Percentiles rank a stretch among this genome's conserved stretches.
Conservation (phyloP, 1,140 invertebrate genomes). For the Phortica variegata region DNA sequence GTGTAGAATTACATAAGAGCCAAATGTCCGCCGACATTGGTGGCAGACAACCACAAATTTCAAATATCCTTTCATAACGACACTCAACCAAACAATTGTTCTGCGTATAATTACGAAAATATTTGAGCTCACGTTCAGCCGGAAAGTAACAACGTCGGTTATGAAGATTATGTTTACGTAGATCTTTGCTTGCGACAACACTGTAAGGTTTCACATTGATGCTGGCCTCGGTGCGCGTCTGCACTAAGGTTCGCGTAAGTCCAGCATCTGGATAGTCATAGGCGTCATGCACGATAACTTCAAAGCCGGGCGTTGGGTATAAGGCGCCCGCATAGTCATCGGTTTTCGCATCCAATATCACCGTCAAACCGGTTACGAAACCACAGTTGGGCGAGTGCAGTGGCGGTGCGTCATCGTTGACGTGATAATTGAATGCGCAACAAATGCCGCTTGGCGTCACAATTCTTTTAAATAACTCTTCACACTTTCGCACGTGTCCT, state of each 20-base stretch:
- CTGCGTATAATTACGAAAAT: slow-evolving; percentile 61
- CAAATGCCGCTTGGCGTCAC: background rate
- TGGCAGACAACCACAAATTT: slow-evolving; percentile 62
- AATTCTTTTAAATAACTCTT: no score
- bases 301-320: slow-evolving; percentile 15
- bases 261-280: slow-evolving; percentile 61
- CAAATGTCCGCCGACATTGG: slow-evolving; percentile 58
- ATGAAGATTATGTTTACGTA: slow-evolving; percentile 5
- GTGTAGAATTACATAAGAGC: slow-evolving; percentile 23
- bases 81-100: slow-evolving; percentile 65
- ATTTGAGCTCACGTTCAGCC: slow-evolving; percentile 57
- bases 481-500: no score
- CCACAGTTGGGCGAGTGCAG: slow-evolving; percentile 58
- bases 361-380: slow-evolving; percentile 62
- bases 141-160: slow-evolving; percentile 61
- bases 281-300: slow-evolving; percentile 60
- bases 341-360: slow-evolving; percentile 57
- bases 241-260: slow-evolving; percentile 38
- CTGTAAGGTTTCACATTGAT: slow-evolving; percentile 25
- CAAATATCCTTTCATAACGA: slow-evolving; percentile 54
- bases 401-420: background rate
- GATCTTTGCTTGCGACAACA: slow-evolving; percentile 8
- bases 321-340: slow-evolving; percentile 54
- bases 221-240: slow-evolving; percentile 10
- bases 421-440: slow-evolving; percentile 61